phyloP scores from a whole-genome alignment of 2,888 invertebrate species.

The Eupithecia subumbrata region DNA sequence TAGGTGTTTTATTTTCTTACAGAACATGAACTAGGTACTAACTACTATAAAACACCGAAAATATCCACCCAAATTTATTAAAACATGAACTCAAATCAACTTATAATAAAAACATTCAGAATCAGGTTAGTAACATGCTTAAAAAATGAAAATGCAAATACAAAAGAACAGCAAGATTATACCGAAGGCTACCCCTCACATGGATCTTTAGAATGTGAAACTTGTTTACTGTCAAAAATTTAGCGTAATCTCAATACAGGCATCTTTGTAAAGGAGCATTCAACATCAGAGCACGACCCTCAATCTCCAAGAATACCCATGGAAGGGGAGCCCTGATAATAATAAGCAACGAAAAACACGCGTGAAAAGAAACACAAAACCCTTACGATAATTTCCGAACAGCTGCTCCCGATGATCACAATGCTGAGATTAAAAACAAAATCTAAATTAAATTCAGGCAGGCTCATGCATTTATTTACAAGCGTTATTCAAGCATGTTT shows the following conservation, averaged over 20 bases:
- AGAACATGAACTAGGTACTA: not conserved
- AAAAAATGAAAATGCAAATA: conserved; percentile 33
- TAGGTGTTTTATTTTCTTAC: no score
- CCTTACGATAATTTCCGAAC: conserved; percentile 72
- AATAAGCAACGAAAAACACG: conserved; percentile 74
- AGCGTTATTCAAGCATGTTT: conserved; percentile 62
- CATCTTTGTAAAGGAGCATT: conserved; percentile 68
- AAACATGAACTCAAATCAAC: not conserved
- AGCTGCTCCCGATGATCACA: conserved; percentile 72
- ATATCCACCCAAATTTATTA: not conserved
- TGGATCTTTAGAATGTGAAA: conserved; percentile 56
- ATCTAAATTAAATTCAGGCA: conserved; percentile 65
- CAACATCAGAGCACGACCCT: conserved; percentile 70
- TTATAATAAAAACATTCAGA: not conserved
- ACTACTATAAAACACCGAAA: not conserved
- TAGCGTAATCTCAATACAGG: conserved; percentile 75
- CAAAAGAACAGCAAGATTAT: conserved; percentile 48
- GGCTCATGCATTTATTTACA: conserved; percentile 60
- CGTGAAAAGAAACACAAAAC: conserved; percentile 75
- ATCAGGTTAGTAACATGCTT: conserved; percentile 48
- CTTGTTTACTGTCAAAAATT: conserved; percentile 76
- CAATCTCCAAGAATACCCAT: conserved; percentile 63
- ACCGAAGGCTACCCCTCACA: conserved; percentile 64
- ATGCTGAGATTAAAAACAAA: conserved; percentile 76
- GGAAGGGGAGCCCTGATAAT: conserved; percentile 76